Evolutionary conservation across 92 coral and sea anemone species (phyloP), one percentile per base, ranked within the genome.

Genomic region (Scolanthus callimorphus): DNA sequence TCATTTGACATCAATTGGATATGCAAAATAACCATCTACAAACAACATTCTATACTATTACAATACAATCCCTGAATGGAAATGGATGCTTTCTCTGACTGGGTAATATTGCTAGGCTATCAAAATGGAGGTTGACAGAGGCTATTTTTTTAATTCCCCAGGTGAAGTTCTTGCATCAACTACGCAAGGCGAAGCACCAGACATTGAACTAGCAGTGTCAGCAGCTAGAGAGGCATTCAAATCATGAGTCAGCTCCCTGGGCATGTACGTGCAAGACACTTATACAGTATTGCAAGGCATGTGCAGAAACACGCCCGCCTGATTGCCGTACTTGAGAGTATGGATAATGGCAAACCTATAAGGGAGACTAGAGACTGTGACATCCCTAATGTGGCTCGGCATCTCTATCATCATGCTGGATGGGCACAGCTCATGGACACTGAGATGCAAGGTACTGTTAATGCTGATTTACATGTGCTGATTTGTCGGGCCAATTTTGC

Each of bases 351-450:
- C 2, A 92, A 92, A 60, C 80, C 98, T 28, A 84, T 92, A 59
- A 53, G 98, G 49, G 98, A 92, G 69, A 79, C 95, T 2, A 76
- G 98, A 19, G 98, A 92, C 29, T 82, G 96, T 51, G 98, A 92
- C 45, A 59, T 92, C 0, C 98, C 95, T n/a, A 88, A 79, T 76
- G 98, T 92, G 20, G 85, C 84, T 21, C 60, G 98, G 11, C 98
- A 92, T 49, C 56, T 92, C 49, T 92, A 92, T 73, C 90, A 92
- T 49, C 90, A 92, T 70, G 96, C 98, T 20, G 98, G 98, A 1
- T 92, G 98, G 98, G 98, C 98, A 1, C 92, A 92, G 55, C 68
- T 92, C 37, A 88, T 92, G 98, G 96, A 92, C 17, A 80, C 96
- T 0, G 94, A 92, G 63, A 84, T 92, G 96, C 76, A 67, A 84